A percentile compares a stretch with the other conserved stretches of the same genome.
Evolutionary conservation across 2,888 invertebrate species (phyloP).

Genomic region (Harmothoe impar): DNA sequence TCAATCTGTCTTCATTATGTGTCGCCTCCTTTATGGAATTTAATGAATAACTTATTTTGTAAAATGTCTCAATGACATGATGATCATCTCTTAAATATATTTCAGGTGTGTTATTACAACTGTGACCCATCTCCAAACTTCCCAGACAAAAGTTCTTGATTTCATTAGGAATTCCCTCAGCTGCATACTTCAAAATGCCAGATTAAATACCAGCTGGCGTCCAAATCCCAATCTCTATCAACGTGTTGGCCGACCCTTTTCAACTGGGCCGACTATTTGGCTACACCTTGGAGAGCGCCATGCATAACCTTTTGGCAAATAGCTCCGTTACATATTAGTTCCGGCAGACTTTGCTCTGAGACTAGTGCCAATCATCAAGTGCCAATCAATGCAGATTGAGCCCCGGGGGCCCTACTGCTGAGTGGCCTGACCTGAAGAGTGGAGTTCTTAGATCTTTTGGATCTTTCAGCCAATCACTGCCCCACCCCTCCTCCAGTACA

Average conservation of each 20-base stretch:
- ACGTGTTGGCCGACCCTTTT: neutral
- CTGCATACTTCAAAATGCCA: neutral
- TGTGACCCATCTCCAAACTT: too few relatives aligned
- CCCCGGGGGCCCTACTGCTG: neutral
- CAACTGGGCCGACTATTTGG: constrained; percentile 16
- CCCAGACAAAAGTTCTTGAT: too few relatives aligned
- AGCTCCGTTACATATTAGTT: constrained; percentile 35
- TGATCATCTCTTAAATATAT: too few relatives aligned
- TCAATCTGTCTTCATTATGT: too few relatives aligned
- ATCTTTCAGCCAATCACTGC: neutral
- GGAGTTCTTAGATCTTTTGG: neutral
- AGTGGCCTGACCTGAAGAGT: neutral
- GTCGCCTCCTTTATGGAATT: too few relatives aligned
- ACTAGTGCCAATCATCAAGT: neutral
- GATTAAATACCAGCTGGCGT: neutral
- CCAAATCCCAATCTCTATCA: neutral
- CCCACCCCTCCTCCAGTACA: neutral
- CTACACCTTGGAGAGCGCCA: neutral
- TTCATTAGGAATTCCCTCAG: neutral
- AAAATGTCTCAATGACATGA: too few relatives aligned
- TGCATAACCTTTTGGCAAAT: constrained; percentile 13
- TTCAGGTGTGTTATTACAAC: too few relatives aligned
- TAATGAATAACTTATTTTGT: too few relatives aligned
- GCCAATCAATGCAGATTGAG: constrained; percentile 12
- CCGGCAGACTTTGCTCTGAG: constrained; percentile 1